Percentiles rank a stretch among this genome's conserved stretches.
Evolutionary conservation across 2,113 vertebrate genomes (phyloP).

Genomic region (Pantherophis guttatus): DNA sequence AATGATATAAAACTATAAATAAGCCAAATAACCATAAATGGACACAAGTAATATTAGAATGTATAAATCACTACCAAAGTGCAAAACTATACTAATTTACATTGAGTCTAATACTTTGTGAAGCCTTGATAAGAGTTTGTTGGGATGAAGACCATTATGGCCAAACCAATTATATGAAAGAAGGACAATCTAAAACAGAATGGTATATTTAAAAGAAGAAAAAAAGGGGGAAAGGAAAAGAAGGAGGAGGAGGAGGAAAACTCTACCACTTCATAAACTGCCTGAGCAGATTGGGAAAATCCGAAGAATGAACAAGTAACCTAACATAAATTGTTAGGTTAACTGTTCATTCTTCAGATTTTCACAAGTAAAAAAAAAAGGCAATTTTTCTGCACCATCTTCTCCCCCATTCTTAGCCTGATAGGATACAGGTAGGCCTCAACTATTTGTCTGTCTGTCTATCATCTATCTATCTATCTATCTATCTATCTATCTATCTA

Average conservation of each 20-base stretch:
- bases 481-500: too few species aligned
- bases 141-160: not conserved
- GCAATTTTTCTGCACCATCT: too few species aligned
- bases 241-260: too few species aligned
- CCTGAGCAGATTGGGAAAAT: too few species aligned
- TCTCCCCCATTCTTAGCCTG: too few species aligned
- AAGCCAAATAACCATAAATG: not conserved
- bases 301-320: too few species aligned
- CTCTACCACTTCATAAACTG: too few species aligned
- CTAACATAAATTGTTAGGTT: too few species aligned
- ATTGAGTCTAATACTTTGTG: not conserved
- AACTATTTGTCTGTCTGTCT: not conserved
- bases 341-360: too few species aligned
- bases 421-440: too few species aligned
- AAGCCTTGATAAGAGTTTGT: not conserved
- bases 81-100: not conserved
- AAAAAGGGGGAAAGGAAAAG: too few species aligned
- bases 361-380: too few species aligned
- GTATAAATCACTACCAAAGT: not conserved
- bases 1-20: not conserved
- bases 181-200: not conserved
- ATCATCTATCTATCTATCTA: not conserved
- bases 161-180: not conserved
- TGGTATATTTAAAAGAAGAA: not conserved
- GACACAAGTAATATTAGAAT: not conserved